Base-by-base conservation (phyloP, 1,140 invertebrate genomes). In the Hyposmocoma kahamanoa region DNA sequence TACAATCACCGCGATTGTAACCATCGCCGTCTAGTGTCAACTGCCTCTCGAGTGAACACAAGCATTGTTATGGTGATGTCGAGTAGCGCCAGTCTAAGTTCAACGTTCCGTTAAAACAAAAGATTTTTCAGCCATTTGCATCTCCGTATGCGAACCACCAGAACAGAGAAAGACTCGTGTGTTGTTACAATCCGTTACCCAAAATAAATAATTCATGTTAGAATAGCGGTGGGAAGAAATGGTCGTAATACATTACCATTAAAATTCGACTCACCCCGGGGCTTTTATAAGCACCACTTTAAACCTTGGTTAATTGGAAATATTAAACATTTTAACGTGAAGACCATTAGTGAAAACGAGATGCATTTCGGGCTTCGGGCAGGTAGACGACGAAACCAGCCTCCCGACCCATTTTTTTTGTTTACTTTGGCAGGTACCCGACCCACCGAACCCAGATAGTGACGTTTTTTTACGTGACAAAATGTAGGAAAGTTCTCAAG, bases 11-110 rank as follows among this genome's bases (percentile, higher is more conserved):
- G 62, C 72, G 63, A 70, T 72, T 80, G 72, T 71, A 49, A 50
- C 47, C 53, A n/a, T n/a, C n/a, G n/a, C n/a, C 51, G 53, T 47
- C 55, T 56, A 52, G 65, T 72, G 78, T 74, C 78, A 71, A 74
- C 73, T 69, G 71, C 69, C 72, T 74, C 13, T 71, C 61, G 64
- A 60, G 59, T 72, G 67, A 68, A 69, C 63, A 51, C 50, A 34
- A 50, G 53, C 53, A 77, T 84, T 84, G 79, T 84, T 75, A 80
- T 82, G 76, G 67, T 77, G 76, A 82, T 83, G 61, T 55, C 62
- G 46, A 30, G 48, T 48, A 69, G 53, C 59, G 55, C 53, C 48
- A 65, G 62, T 13, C 32, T n/a, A 47, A 22, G 70, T 70, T 73
- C 62, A 71, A 74, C 69, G 70, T 50, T 60, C 68, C 38, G 47